These are phyloP conservation scores for Parotocinclus haroldoi DNA, from an alignment of 2,797 vertebrate genomes.

Conservation along the genomic window DNA sequence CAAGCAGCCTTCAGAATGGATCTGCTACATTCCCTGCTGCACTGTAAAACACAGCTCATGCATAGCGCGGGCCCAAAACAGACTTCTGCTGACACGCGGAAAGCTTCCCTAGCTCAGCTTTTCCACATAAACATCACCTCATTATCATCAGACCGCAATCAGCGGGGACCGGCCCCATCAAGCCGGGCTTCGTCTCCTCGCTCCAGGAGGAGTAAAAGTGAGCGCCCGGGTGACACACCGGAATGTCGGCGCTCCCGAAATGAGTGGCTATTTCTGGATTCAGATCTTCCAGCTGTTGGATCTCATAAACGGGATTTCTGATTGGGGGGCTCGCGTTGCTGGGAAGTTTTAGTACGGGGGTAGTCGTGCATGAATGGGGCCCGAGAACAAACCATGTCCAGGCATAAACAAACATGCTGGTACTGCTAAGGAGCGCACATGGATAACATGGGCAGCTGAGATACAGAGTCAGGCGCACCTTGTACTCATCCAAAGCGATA, in stretches of 20 bases:
- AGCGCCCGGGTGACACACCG: conserved; percentile 13
- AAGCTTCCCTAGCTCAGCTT: conserved; percentile 44
- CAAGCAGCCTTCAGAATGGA: conserved; percentile 82
- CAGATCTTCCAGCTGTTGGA: conserved; percentile 84
- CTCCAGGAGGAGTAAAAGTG: not conserved
- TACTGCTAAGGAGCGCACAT: too few species aligned
- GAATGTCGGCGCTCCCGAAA: conserved; percentile 40
- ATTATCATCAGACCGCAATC: conserved; percentile 43
- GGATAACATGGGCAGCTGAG: too few species aligned
- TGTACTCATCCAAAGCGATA: too few species aligned
- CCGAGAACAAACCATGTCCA: too few species aligned
- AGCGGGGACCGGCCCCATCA: conserved; percentile 4
- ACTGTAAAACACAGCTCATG: conserved; percentile 79
- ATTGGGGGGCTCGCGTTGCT: conserved; percentile 72
- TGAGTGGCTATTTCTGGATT: conserved; percentile 73
- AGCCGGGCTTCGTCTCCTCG: not conserved
- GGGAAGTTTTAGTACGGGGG: conserved; percentile 70
- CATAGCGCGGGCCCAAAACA: conserved; percentile 65
- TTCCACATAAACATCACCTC: conserved; percentile 41
- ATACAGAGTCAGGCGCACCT: too few species aligned
- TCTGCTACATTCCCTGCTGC: conserved; percentile 85
- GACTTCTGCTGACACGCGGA: conserved; percentile 63
- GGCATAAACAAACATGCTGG: too few species aligned
- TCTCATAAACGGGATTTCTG: conserved; percentile 71
- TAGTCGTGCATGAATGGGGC: conserved; percentile 11